These are phyloP conservation scores for Saturnia japonica DNA, from an alignment of 2,888 invertebrate species.

Conservation along the genomic window DNA sequence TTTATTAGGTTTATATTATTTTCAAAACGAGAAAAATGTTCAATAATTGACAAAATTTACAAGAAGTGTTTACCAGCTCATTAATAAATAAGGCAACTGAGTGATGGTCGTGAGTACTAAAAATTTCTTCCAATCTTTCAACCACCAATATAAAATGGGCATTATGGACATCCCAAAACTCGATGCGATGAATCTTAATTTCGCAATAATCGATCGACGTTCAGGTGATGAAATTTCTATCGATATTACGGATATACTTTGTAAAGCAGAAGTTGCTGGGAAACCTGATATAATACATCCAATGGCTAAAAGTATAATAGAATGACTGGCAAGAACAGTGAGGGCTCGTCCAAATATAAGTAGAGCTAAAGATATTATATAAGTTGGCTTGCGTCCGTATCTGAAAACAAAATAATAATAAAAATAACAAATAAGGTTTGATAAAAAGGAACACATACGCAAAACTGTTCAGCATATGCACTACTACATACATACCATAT, in stretches of 20 bases:
- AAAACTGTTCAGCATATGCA: too few relatives aligned
- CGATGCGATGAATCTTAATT: conserved; percentile 44
- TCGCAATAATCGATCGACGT: conserved; percentile 49
- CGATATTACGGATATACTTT: conserved; percentile 53
- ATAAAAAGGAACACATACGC: too few relatives aligned
- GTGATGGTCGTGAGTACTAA: conserved; percentile 49
- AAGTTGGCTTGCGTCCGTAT: conserved; percentile 58
- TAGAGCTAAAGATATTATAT: conserved; percentile 49
- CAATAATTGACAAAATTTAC: background rate
- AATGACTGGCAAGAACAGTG: conserved; percentile 48
- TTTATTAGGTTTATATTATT: background rate
- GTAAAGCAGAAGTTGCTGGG: conserved; percentile 56
- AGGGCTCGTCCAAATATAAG: conserved; percentile 51
- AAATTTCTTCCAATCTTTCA: conserved; percentile 58
- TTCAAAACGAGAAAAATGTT: too few relatives aligned
- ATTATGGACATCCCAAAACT: conserved; percentile 52
- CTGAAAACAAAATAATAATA: conserved; percentile 42
- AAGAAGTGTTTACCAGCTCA: conserved; percentile 49
- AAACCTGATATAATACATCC: conserved; percentile 55
- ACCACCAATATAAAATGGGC: conserved; percentile 60
- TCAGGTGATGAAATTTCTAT: conserved; percentile 58
- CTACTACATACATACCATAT: too few relatives aligned
- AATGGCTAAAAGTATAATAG: conserved; percentile 46
- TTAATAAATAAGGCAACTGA: conserved; percentile 48
- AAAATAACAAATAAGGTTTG: too few relatives aligned